These are phyloP conservation scores for Drosophila subquinaria DNA, from an alignment of 2,888 invertebrate species.

Conservation along the genomic window DNA sequence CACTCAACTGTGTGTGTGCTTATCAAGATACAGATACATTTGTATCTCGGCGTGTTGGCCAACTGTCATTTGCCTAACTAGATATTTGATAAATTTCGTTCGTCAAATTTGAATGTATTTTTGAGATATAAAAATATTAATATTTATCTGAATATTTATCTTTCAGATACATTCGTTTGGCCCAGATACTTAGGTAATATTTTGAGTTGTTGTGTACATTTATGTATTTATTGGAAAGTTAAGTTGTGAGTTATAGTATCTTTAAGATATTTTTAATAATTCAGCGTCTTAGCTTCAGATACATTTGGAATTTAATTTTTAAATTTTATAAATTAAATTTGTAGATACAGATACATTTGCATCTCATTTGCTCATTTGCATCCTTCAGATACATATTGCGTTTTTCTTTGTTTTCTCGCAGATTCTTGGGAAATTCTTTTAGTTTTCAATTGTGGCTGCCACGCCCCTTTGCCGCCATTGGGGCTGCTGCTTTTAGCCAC, in stretches of 20 bases:
- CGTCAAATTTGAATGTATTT: not conserved
- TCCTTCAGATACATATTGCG: constrained; percentile 4
- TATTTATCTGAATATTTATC: not conserved
- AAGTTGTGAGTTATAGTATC: not conserved
- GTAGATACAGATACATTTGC: constrained; percentile 8
- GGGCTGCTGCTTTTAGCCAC: constrained; percentile 14
- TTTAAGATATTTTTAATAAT: not conserved
- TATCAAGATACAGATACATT: constrained; percentile 30
- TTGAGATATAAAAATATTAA: no score
- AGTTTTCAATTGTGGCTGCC: constrained; percentile 46
- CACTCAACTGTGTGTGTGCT: not conserved
- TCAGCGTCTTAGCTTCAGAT: not conserved
- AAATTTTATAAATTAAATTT: not conserved
- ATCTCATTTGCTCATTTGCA: constrained; percentile 8
- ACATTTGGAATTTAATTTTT: not conserved
- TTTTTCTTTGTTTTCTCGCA: not conserved
- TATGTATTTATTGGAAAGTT: no score
- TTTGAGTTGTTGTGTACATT: no score
- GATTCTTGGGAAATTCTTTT: constrained; percentile 37
- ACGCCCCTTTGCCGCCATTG: constrained; percentile 18
- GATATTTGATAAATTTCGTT: not conserved
- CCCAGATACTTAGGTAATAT: not conserved
- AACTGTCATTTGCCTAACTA: constrained; percentile 6
- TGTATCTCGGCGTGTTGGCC: constrained; percentile 25
- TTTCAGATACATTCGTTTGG: not conserved